Conservation (phyloP, 2,113 vertebrate species). For the Platysteira castanea region DNA sequence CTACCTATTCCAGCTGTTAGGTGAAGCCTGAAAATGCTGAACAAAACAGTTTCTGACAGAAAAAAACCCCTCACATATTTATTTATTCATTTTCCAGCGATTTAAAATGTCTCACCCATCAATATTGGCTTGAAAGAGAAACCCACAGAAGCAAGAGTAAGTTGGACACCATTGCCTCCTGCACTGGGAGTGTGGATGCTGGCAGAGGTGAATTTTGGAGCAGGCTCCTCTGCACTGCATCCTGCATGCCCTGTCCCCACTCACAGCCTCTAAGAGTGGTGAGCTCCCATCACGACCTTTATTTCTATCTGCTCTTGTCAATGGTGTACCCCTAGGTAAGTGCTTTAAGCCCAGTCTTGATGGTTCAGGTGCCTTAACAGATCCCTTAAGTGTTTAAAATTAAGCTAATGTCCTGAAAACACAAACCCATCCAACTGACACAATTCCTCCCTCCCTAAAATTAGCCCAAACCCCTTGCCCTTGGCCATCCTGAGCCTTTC, state of each 20-base stretch:
- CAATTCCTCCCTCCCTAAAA: neutral
- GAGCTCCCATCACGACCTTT: accelerated
- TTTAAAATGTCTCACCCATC: neutral
- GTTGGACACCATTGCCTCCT: neutral
- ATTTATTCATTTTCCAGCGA: neutral
- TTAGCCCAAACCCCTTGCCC: accelerated
- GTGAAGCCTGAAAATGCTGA: neutral
- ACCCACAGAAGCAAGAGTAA: neutral
- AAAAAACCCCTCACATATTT: neutral
- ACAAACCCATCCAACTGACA: neutral
- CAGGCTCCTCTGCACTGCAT: neutral
- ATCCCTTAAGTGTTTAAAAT: neutral
- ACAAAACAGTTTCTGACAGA: neutral
- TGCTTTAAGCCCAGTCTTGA: neutral
- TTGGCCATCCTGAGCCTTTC: neutral
- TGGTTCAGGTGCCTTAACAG: neutral
- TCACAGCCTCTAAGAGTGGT: accelerated
- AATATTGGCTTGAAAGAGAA: neutral
- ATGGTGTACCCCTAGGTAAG: neutral
- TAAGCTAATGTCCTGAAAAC: neutral
- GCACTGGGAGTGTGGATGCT: neutral
- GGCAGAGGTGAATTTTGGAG: neutral
- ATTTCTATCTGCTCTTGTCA: neutral
- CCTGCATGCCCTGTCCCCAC: neutral
- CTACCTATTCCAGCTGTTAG: neutral